Evolutionary conservation across 2,797 vertebrate genomes (phyloP).

Genomic region (Halcyon badia): DNA sequence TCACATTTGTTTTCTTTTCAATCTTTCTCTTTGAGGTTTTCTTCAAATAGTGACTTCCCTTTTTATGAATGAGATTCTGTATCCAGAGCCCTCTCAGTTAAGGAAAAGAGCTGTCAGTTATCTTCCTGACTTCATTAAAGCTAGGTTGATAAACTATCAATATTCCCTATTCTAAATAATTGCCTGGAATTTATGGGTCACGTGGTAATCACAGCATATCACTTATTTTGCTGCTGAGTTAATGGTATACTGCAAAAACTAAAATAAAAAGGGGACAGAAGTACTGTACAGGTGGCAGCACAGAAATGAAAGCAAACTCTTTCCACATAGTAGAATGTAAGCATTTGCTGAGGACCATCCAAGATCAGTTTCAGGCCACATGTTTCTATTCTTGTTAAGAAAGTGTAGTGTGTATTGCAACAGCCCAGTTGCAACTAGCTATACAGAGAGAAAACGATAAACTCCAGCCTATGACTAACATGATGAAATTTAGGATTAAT

Average conservation of each 20-base stretch:
- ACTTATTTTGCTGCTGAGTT: background rate
- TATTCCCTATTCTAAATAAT: background rate
- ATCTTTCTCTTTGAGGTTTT: background rate
- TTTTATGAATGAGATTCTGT: background rate
- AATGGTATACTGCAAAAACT: background rate
- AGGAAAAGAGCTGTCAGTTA: background rate
- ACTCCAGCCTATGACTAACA: background rate
- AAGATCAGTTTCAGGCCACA: background rate
- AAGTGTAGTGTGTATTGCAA: background rate
- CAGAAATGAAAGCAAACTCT: background rate
- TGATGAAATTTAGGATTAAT: background rate
- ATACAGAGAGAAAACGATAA: background rate
- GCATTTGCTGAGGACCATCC: background rate
- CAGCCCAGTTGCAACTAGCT: background rate
- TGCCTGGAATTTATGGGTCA: background rate
- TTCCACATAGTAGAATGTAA: background rate
- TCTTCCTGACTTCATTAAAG: background rate
- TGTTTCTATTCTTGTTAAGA: background rate
- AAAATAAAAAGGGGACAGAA: background rate
- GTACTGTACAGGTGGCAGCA: background rate
- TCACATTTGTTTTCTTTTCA: background rate
- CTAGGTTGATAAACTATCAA: background rate
- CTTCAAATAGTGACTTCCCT: background rate
- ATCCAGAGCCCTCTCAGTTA: background rate
- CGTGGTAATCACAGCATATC: background rate